A percentile compares a stretch with the other conserved stretches of the same genome.
phyloP scores from a whole-genome alignment of 1,140 invertebrate genomes.

The Euwallacea fornicatus region DNA sequence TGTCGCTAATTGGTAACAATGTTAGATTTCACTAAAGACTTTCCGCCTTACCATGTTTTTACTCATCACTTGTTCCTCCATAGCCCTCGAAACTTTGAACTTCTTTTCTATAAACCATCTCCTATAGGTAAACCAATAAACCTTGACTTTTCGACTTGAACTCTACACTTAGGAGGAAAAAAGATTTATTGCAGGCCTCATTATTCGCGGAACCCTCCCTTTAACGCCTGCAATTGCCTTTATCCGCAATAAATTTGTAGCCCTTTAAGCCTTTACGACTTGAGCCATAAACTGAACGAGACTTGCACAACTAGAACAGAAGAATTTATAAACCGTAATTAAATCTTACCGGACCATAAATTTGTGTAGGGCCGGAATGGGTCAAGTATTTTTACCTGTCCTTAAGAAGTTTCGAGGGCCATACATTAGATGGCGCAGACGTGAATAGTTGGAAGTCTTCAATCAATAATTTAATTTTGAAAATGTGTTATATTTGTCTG shows the following conservation, averaged over 20 bases:
- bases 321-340: conserved; percentile 11
- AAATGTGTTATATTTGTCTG: too few species aligned
- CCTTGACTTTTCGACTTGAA: too few species aligned
- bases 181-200: too few species aligned
- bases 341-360: conserved; percentile 10
- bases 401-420: neutral
- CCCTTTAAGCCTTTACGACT: neutral
- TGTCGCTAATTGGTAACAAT: too few species aligned
- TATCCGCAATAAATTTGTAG: conserved; percentile 18
- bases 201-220: too few species aligned
- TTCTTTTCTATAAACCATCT: too few species aligned
- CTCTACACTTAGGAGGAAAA: too few species aligned
- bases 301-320: conserved; percentile 6
- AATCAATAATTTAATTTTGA: neutral
- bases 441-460: neutral
- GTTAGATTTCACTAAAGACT: too few species aligned
- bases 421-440: neutral
- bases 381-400: conserved; percentile 18
- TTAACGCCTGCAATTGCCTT: neutral
- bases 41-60: too few species aligned
- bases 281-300: neutral
- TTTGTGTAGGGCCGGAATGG: conserved; percentile 1
- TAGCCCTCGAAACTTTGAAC: too few species aligned
- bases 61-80: too few species aligned
- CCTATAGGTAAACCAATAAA: too few species aligned